These are phyloP conservation scores for Tauraco hartlaubi DNA, from an alignment of 2,797 vertebrate species.

Conservation along the genomic window DNA sequence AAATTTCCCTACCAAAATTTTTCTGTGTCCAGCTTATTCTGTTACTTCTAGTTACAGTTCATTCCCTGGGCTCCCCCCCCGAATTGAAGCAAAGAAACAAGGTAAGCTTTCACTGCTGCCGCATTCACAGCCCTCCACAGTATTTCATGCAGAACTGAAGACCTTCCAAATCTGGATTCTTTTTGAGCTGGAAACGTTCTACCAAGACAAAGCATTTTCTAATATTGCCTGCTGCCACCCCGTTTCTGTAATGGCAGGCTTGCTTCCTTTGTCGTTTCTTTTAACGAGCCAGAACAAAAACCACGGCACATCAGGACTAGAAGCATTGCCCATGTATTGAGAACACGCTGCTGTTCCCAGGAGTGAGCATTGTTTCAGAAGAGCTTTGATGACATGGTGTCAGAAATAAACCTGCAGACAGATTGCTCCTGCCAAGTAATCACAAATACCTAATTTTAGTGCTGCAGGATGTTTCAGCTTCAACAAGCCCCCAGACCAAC, in stretches of 20 bases:
- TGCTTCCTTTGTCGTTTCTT: background rate
- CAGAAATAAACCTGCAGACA: slow-evolving; percentile 47
- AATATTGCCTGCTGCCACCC: background rate
- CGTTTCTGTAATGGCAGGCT: background rate
- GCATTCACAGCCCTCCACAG: background rate
- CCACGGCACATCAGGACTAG: background rate
- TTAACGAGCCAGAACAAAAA: background rate
- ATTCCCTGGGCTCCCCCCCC: background rate
- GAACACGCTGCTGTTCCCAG: slow-evolving; percentile 15
- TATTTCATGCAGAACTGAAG: slow-evolving; percentile 33
- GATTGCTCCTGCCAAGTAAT: slow-evolving; percentile 28
- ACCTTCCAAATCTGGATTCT: background rate
- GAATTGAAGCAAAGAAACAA: background rate
- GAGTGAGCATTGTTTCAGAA: slow-evolving; percentile 23
- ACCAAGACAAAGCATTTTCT: background rate
- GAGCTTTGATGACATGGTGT: slow-evolving; percentile 40
- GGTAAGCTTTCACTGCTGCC: background rate
- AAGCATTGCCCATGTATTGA: background rate
- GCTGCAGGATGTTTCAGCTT: background rate
- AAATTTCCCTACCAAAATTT: background rate
- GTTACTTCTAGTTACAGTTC: background rate
- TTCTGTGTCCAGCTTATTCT: background rate
- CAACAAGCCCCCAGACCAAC: background rate
- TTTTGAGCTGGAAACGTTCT: background rate
- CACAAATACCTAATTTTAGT: slow-evolving; percentile 15